Base-by-base conservation (phyloP, 2,113 vertebrate genomes). In the Rana temporaria region DNA sequence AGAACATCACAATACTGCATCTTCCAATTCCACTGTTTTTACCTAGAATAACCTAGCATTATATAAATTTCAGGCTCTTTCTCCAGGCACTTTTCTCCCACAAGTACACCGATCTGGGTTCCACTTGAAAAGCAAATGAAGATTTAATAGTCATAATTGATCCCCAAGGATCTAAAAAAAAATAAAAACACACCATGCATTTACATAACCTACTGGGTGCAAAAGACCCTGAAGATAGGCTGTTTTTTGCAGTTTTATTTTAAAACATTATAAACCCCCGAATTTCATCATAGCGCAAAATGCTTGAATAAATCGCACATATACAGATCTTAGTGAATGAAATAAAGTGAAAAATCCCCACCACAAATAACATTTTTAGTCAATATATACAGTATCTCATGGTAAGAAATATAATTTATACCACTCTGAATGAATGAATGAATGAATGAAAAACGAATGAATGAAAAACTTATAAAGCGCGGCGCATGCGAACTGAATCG, bases 61-160 rank as follows among this genome's bases (percentile, higher is more conserved):
- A 71, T 72, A 32, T 19, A n/a, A 73, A 59, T 56, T 38, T 16
- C 0, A 60, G 56, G 55, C 26, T 32, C 18, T 60, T 12, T 73
- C 71, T 72, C 56, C 55, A 19, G 24, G 17, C 18, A 57, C 53
- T 32, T 32, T 57, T 24, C 8, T 72, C 22, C 68, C 68, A 53
- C 38, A 68, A 48, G 42, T 71, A 1, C 2, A 12, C 32, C 34
- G 26, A 24, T 6, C 9, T 19, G 14, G 30, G 42, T 3, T 70
- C 15, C n/a, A 18, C 20, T 24, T 24, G 42, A 60, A 60, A 20
- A 63, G 20, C 24, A 74, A 60, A 38, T 74, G 26, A 19, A 60
- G 71, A 74, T 38, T 9, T 74, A 74, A 59, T 38, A 74, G 34
- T 18, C 6, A 32, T 74, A 74, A 74, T 74, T 74, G 71, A 57